phyloP scores from a whole-genome alignment of 2,797 vertebrate genomes.

The Erpetoichthys calabaricus region DNA sequence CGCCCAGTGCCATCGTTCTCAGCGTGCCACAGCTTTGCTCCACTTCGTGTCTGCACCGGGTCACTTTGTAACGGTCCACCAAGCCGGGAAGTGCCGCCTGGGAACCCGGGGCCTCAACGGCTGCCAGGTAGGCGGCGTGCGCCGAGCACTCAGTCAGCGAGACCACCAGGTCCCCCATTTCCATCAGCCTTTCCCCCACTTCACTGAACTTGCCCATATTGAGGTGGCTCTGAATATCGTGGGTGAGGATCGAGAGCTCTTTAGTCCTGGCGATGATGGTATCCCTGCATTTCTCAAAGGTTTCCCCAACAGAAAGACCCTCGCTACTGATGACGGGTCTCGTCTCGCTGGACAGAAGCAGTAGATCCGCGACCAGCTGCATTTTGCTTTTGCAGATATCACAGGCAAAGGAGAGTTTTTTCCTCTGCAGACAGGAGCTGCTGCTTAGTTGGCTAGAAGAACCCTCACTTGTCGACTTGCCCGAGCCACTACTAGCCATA shows the following conservation, averaged over 20 bases:
- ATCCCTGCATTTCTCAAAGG: slow-evolving; percentile 93
- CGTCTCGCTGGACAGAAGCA: slow-evolving; percentile 88
- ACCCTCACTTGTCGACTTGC: slow-evolving; percentile 72
- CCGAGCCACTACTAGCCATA: slow-evolving; percentile 93
- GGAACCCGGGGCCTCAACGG: slow-evolving; percentile 70
- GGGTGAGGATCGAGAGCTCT: slow-evolving; percentile 90
- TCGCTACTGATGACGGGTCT: slow-evolving; percentile 80
- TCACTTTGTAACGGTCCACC: slow-evolving; percentile 95
- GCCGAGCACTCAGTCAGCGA: slow-evolving; percentile 87
- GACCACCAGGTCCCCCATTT: slow-evolving; percentile 87
- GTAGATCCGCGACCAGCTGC: slow-evolving; percentile 96
- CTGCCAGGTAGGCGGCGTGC: slow-evolving; percentile 85
- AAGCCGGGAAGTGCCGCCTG: slow-evolving; percentile 73
- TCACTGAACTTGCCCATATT: slow-evolving; percentile 92
- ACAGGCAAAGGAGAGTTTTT: slow-evolving; percentile 73
- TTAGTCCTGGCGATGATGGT: slow-evolving; percentile 92
- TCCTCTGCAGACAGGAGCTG: slow-evolving; percentile 66
- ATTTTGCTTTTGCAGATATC: slow-evolving; percentile 90
- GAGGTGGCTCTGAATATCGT: slow-evolving; percentile 95
- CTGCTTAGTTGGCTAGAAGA: slow-evolving; percentile 43
- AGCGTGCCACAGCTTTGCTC: slow-evolving; percentile 78
- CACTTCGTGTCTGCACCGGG: slow-evolving; percentile 87
- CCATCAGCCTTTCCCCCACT: slow-evolving; percentile 76
- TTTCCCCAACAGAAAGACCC: slow-evolving; percentile 67
- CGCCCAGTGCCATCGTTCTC: slow-evolving; percentile 64